Percentiles rank a stretch among this genome's conserved stretches.
phyloP scores from a whole-genome alignment of 2,113 vertebrate species.

The Malurus alboscapulatus region DNA sequence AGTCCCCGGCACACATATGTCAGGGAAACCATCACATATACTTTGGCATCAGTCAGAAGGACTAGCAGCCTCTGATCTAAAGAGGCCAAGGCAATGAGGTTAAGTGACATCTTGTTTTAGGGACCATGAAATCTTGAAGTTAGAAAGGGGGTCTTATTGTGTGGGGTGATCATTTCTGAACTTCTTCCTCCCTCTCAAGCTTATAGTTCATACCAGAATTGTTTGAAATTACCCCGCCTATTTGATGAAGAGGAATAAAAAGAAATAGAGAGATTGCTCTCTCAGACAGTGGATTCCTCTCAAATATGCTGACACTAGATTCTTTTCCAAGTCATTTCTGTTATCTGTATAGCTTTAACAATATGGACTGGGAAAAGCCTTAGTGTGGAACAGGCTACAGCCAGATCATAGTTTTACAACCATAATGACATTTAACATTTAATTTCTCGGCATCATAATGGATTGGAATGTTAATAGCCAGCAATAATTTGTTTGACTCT shows the following conservation, averaged over 20 bases:
- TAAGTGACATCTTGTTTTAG: conserved; percentile 31
- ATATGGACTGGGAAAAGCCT: not conserved
- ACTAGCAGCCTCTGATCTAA: conserved; percentile 23
- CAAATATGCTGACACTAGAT: not conserved
- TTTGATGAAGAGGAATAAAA: not conserved
- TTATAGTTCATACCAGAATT: not conserved
- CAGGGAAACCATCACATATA: conserved; percentile 13
- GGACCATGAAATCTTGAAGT: not conserved
- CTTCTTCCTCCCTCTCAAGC: not conserved
- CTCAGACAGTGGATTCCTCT: not conserved
- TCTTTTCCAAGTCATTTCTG: not conserved
- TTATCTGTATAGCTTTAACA: not conserved
- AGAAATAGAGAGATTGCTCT: not conserved
- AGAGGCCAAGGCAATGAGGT: not conserved
- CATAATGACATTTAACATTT: not conserved
- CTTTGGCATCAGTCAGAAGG: conserved; percentile 20
- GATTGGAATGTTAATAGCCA: not conserved
- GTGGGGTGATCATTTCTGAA: not conserved
- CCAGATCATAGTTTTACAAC: not conserved
- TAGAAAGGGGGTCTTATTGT: not conserved
- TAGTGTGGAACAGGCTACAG: not conserved
- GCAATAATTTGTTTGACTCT: not conserved
- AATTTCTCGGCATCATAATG: not conserved
- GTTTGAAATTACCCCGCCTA: not conserved
- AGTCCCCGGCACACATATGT: conserved; percentile 24